Conservation (phyloP, 2,797 vertebrate genomes). For the Muraenolepis orangiensis region DNA sequence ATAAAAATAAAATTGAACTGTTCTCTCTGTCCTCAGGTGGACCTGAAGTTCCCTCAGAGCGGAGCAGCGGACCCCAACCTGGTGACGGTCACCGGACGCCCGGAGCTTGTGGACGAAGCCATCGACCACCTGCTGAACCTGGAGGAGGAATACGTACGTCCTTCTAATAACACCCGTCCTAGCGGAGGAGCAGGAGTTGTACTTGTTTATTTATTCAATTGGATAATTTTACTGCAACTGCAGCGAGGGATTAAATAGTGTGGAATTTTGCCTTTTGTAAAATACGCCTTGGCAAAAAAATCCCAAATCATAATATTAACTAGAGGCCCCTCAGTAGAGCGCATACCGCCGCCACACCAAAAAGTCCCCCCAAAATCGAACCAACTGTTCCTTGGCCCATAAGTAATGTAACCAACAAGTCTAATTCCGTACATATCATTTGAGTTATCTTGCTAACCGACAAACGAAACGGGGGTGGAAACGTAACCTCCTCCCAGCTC, state of each 20-base stretch:
- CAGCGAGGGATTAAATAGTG: neutral
- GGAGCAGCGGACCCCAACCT: slow-evolving; percentile 91
- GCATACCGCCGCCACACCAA: too few relatives aligned
- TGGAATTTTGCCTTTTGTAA: neutral
- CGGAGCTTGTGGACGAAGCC: slow-evolving; percentile 96
- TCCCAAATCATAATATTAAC: neutral
- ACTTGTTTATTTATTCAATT: neutral
- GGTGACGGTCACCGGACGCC: slow-evolving; percentile 92
- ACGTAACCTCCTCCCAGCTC: too few relatives aligned
- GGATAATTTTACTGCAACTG: neutral
- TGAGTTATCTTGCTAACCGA: too few relatives aligned
- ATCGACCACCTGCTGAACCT: slow-evolving; percentile 97
- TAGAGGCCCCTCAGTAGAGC: too few relatives aligned
- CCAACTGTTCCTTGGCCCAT: too few relatives aligned
- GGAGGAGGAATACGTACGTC: slow-evolving; percentile 95
- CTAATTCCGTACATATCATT: too few relatives aligned
- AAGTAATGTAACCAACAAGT: too few relatives aligned
- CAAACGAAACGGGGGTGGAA: too few relatives aligned
- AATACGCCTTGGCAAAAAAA: neutral
- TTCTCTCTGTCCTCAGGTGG: slow-evolving; percentile 79
- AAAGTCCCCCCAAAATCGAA: too few relatives aligned
- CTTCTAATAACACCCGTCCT: too few relatives aligned
- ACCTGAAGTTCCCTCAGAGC: slow-evolving; percentile 94
- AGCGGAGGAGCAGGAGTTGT: neutral
- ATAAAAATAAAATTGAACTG: too few relatives aligned